Conservation (phyloP, 2,113 vertebrate species). For the Hystrix brachyura region DNA sequence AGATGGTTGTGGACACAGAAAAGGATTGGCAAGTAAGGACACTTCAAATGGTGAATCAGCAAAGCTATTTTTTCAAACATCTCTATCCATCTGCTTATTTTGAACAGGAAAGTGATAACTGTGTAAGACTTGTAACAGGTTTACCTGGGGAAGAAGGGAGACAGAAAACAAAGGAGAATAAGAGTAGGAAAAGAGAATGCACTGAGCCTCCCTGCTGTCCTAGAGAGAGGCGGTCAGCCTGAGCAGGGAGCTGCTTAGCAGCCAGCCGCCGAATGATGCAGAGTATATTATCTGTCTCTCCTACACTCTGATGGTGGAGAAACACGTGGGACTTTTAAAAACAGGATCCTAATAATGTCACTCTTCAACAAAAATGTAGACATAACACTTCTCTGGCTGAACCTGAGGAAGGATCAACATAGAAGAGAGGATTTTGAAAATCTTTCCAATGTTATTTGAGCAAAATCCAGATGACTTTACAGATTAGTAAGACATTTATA, state of each 20-base stretch:
- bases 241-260: neutral
- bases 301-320: neutral
- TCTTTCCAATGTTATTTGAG: neutral
- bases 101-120: conserved; percentile 58
- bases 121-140: neutral
- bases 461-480: conserved; percentile 15
- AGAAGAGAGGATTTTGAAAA: conserved; percentile 21
- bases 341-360: neutral
- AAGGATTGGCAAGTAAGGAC: neutral
- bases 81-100: neutral
- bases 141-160: neutral
- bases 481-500: neutral
- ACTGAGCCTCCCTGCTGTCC: neutral
- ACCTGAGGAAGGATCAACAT: neutral
- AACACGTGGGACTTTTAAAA: neutral
- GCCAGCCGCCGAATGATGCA: neutral
- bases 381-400: neutral
- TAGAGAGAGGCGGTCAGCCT: neutral
- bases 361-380: neutral
- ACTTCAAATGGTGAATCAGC: neutral
- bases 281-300: neutral
- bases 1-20: neutral
- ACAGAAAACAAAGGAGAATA: neutral
- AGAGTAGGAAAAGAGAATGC: neutral
- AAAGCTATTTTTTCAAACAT: neutral